Percentiles rank a stretch among this genome's conserved stretches.
Conservation (phyloP, 2,888 invertebrate species). For the Ophraella communa region DNA sequence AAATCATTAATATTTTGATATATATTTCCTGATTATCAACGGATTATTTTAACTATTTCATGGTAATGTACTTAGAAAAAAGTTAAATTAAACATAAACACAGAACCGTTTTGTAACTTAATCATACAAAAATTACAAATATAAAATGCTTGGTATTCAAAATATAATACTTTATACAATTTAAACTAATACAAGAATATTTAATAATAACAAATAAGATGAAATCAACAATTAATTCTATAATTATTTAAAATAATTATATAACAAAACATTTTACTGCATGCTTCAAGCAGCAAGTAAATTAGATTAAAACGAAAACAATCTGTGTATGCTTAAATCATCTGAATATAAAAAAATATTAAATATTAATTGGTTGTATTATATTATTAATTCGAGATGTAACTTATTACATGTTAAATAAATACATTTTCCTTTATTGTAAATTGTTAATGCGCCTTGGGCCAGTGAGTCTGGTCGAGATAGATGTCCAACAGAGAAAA, state of each 20-base stretch:
- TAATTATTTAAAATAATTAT: no score
- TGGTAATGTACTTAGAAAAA: neutral
- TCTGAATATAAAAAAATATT: neutral
- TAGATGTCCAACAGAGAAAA: constrained; percentile 47
- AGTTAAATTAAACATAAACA: neutral
- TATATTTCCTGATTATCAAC: neutral
- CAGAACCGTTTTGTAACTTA: constrained; percentile 4
- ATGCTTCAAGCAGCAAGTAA: neutral
- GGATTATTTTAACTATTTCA: neutral
- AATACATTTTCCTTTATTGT: neutral
- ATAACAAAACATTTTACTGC: neutral
- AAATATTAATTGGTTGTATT: neutral
- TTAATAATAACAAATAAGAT: neutral
- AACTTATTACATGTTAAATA: neutral
- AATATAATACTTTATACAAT: constrained; percentile 6
- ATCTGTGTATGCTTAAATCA: neutral
- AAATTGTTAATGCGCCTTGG: neutral
- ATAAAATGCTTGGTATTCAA: neutral
- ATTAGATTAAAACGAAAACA: neutral
- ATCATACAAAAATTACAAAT: neutral
- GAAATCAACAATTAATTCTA: no score
- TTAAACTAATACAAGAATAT: neutral
- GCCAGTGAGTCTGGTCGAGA: constrained; percentile 24
- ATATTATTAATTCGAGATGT: neutral
- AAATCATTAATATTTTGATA: neutral